Percentiles rank a stretch among this genome's conserved stretches.
Evolutionary conservation across 2,113 vertebrate genomes (phyloP).

Genomic region (Syrrhaptes paradoxus): DNA sequence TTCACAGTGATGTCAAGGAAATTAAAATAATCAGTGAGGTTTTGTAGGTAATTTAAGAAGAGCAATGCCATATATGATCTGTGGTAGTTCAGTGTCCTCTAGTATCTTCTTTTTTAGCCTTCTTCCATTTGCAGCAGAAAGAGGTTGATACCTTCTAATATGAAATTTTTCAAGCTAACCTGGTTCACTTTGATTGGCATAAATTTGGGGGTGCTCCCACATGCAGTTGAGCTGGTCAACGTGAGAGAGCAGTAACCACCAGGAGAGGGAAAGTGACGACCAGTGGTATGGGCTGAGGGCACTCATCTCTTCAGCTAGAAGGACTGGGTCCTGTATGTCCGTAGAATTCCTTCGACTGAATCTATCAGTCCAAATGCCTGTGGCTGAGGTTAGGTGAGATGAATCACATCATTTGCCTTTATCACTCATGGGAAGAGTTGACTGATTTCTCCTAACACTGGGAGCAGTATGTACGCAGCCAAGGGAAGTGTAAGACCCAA

Average conservation of each 20-base stretch:
- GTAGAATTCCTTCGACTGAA: neutral
- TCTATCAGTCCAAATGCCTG: neutral
- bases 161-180: neutral
- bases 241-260: neutral
- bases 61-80: neutral
- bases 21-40: neutral
- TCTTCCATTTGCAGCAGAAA: neutral
- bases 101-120: neutral
- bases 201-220: neutral
- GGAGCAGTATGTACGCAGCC: neutral
- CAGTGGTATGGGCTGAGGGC: neutral
- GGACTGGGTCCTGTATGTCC: neutral
- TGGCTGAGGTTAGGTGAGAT: neutral
- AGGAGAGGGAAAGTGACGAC: neutral
- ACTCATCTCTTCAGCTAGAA: neutral
- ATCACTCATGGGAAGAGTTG: neutral
- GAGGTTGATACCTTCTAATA: neutral
- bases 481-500: neutral
- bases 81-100: neutral
- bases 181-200: neutral
- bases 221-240: neutral
- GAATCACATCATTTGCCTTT: neutral
- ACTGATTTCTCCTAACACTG: neutral
- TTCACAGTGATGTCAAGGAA: neutral
- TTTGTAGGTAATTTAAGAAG: neutral